A percentile compares a stretch with the other conserved stretches of the same genome.
phyloP scores from a whole-genome alignment of 2,888 invertebrate genomes.

The Cordilura impudica region DNA sequence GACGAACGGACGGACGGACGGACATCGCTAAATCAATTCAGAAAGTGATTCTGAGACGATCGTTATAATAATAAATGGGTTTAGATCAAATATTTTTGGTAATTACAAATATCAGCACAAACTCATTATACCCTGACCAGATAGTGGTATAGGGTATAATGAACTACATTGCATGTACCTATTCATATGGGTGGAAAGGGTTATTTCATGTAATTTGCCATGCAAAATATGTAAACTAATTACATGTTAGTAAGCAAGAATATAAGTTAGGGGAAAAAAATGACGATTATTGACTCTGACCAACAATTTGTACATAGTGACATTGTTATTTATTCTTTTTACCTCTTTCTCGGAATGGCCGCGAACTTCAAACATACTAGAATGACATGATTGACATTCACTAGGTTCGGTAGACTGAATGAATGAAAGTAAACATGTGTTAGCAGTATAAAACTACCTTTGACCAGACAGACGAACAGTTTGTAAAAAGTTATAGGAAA shows the following conservation, averaged over 20 bases:
- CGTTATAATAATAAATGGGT: no score
- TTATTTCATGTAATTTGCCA: slow-evolving; percentile 14
- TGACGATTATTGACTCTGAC: slow-evolving; percentile 20
- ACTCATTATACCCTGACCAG: no score
- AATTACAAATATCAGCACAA: no score
- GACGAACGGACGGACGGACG: no score
- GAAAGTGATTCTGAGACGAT: no score
- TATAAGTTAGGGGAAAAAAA: slow-evolving; percentile 11
- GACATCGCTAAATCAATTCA: no score
- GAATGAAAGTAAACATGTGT: not conserved
- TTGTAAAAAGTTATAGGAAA: not conserved
- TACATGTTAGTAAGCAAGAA: not conserved
- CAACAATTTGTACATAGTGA: not conserved
- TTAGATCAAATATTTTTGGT: no score
- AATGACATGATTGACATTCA: slow-evolving; percentile 50
- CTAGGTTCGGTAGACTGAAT: not conserved
- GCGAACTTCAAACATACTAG: slow-evolving; percentile 60
- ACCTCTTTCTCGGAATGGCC: slow-evolving; percentile 46
- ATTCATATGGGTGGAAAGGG: no score
- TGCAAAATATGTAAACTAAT: slow-evolving; percentile 9
- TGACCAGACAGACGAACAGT: not conserved
- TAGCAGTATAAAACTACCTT: slow-evolving; percentile 1
- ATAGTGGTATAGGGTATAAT: no score
- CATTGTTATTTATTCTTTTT: not conserved
- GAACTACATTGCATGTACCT: no score